phyloP scores from a whole-genome alignment of 2,888 invertebrate species.

The Rhamphomyia laevipes region DNA sequence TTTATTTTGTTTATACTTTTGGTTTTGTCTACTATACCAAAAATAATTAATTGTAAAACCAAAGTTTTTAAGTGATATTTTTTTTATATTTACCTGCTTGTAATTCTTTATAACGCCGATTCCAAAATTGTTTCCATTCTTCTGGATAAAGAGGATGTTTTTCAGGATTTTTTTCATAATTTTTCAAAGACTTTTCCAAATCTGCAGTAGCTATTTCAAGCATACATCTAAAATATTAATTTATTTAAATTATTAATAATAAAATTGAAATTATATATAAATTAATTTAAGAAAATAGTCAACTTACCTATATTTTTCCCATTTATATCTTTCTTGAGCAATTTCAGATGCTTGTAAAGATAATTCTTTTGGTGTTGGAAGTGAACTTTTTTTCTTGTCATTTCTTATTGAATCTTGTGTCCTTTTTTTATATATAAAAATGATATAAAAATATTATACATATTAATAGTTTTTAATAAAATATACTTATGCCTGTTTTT shows the following conservation, averaged over 20 bases:
- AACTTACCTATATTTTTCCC: constrained; percentile 39
- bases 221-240: constrained; percentile 21
- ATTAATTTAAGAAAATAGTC: neutral
- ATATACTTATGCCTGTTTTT: too few species aligned
- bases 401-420: constrained; percentile 7
- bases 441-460: neutral
- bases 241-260: neutral
- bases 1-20: too few species aligned
- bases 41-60: too few species aligned
- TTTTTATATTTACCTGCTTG: constrained; percentile 41
- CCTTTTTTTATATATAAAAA: neutral
- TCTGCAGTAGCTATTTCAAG: constrained; percentile 35
- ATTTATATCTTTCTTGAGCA: constrained; percentile 40
- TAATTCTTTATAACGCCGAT: constrained; percentile 66
- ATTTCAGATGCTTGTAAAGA: constrained; percentile 32
- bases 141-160: constrained; percentile 79
- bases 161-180: constrained; percentile 74
- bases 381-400: constrained; percentile 1
- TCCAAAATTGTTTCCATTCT: constrained; percentile 88
- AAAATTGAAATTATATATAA: neutral
- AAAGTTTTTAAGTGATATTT: too few species aligned
- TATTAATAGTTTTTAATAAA: neutral
- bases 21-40: too few species aligned
- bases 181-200: constrained; percentile 52
- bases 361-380: constrained; percentile 33